Conservation (phyloP, 2,888 invertebrate genomes). For the Lypha dubia region DNA sequence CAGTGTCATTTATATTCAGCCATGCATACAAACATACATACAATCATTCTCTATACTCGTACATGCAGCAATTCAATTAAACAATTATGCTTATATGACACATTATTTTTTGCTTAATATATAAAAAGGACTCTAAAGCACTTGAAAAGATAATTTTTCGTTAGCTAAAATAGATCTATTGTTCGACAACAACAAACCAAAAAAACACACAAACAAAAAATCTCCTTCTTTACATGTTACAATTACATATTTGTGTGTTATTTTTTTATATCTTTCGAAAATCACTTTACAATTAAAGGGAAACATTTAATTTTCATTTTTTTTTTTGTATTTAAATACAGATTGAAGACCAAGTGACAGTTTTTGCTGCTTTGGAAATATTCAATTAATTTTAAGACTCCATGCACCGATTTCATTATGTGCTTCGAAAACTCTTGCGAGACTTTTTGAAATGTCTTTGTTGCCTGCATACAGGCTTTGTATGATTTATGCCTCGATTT, state of each 20-base stretch:
- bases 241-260: slow-evolving; percentile 9
- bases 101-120: slow-evolving; percentile 15
- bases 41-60: too few species aligned
- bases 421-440: neutral
- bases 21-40: too few species aligned
- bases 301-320: slow-evolving; percentile 1
- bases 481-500: slow-evolving; percentile 59
- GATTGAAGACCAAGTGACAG: slow-evolving; percentile 62
- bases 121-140: slow-evolving; percentile 43
- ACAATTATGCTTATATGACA: slow-evolving; percentile 62
- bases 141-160: slow-evolving; percentile 56
- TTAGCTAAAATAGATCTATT: slow-evolving; percentile 42
- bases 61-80: slow-evolving; percentile 57
- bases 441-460: slow-evolving; percentile 13
- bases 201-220: slow-evolving; percentile 1
- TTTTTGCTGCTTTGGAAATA: slow-evolving; percentile 52
- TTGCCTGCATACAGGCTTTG: slow-evolving; percentile 41
- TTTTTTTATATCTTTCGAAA: slow-evolving; percentile 7
- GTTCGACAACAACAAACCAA: neutral
- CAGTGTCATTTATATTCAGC: slow-evolving; percentile 4
- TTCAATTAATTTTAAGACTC: slow-evolving; percentile 44
- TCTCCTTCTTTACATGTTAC: slow-evolving; percentile 37
- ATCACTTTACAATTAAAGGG: slow-evolving; percentile 21
- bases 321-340: slow-evolving; percentile 43
- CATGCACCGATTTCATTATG: slow-evolving; percentile 7